Evolutionary conservation across 2,797 vertebrate species (phyloP), one percentile per base, ranked within the genome.

Genomic region (Otus scops): DNA sequence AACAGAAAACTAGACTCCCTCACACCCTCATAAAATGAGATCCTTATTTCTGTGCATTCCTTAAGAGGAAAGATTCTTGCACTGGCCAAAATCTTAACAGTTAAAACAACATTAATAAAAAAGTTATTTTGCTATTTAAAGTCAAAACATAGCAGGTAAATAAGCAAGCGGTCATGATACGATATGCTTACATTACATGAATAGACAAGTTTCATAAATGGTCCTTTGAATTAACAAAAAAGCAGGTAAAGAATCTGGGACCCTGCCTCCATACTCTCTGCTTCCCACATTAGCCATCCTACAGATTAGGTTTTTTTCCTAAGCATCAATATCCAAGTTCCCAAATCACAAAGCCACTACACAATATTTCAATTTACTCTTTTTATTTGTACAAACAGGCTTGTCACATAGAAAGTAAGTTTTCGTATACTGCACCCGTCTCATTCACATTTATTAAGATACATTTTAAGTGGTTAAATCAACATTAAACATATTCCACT

Each of bases 401-500:
- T 54, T 69, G 38, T 4, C 53, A 45, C 34, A 67, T 0, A n/a
- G 47, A 48, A 78, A 41, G 16, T n/a, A 54, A 45, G 53, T 45
- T 68, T 59, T 54, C 9, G 0, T 17, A 2, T 15, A 30, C 24
- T 22, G 47, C 23, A n/a, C 15, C 24, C 7, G 4, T 5, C 68
- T 69, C 67, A 36, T 17, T 27, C 74, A 4, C 27, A 16, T 28
- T 10, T 24, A 47, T 17, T 22, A 32, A 73, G 36, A 26, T 6
- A 11, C 13, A 7, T 24, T 76, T 63, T 6, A 61, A 47, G 39
- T 2, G 12, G 13, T 13, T 19, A 68, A 64, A 17, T 3, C 23
- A 43, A 50, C 16, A 75, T 53, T 36, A 97, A 95, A 64, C 60
- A 14, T 75, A 95, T 96, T 96, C 94, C 96, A 93, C 94, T 63